Percentiles rank a stretch among this genome's conserved stretches.
These are phyloP conservation scores for Hydrolagus affinis DNA, from an alignment of 2,113 vertebrate species.

Conservation along the genomic window DNA sequence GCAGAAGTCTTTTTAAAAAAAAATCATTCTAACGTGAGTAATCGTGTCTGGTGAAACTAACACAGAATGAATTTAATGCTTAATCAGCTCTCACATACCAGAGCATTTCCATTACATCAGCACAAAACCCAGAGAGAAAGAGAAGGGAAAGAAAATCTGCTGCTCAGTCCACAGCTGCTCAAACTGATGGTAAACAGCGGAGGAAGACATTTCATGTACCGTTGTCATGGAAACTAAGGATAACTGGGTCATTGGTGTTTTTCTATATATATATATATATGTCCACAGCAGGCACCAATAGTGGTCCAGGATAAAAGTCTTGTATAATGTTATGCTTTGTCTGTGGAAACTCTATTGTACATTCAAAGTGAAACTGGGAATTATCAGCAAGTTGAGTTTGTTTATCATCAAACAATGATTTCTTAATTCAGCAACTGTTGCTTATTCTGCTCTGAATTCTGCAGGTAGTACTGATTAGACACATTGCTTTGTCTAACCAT, in stretches of 20 bases:
- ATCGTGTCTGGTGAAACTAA: no score
- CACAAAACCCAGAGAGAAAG: neutral
- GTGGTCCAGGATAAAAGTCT: neutral
- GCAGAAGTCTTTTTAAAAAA: no score
- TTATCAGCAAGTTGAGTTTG: neutral
- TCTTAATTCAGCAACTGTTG: neutral
- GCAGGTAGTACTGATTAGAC: no score
- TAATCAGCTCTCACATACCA: neutral
- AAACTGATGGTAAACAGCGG: constrained; percentile 2
- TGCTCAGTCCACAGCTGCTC: neutral
- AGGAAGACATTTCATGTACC: constrained; percentile 36
- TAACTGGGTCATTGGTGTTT: constrained; percentile 42
- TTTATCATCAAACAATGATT: neutral
- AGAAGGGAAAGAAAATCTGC: neutral
- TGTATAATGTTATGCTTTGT: neutral
- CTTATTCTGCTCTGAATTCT: neutral
- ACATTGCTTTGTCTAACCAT: no score
- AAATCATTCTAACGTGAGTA: no score
- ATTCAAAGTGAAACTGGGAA: neutral
- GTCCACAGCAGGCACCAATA: neutral
- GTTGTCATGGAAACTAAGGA: constrained; percentile 50
- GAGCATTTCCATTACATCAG: neutral
- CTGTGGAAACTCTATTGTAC: neutral
- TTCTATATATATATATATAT: neutral
- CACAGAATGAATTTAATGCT: neutral